Conservation (phyloP, 2,113 vertebrate genomes). For the Cinclus mexicanus region DNA sequence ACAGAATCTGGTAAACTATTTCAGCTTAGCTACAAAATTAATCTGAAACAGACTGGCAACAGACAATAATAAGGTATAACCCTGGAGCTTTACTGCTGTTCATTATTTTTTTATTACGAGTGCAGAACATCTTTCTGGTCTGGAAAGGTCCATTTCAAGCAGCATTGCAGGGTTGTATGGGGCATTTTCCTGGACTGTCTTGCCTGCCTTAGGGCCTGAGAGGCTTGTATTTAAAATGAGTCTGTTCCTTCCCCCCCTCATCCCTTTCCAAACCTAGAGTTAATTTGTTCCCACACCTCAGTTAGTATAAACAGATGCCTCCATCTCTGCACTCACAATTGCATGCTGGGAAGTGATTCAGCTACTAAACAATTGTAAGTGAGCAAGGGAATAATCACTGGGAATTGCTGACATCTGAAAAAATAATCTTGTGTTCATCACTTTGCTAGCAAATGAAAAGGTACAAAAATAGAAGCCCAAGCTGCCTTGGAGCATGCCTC, state of each 20-base stretch:
- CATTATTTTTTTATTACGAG: neutral
- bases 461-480: constrained; percentile 7
- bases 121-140: neutral
- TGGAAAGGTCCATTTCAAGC: neutral
- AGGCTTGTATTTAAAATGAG: neutral
- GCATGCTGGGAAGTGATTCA: constrained; percentile 42
- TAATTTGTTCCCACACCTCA: neutral
- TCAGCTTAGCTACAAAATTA: neutral
- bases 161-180: neutral
- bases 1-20: neutral
- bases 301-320: constrained; percentile 36
- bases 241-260: neutral
- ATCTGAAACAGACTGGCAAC: neutral
- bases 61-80: neutral
- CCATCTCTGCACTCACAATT: constrained; percentile 6
- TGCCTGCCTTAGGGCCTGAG: neutral
- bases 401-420: constrained; percentile 29
- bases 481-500: neutral
- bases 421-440: constrained; percentile 38
- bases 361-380: constrained; percentile 32
- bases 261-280: neutral
- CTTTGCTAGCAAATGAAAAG: constrained; percentile 5
- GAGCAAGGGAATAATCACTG: constrained; percentile 35
- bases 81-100: neutral
- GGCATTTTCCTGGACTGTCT: neutral